Conservation (phyloP, 2,888 invertebrate genomes). For the Tuberolachnus salignus region DNA sequence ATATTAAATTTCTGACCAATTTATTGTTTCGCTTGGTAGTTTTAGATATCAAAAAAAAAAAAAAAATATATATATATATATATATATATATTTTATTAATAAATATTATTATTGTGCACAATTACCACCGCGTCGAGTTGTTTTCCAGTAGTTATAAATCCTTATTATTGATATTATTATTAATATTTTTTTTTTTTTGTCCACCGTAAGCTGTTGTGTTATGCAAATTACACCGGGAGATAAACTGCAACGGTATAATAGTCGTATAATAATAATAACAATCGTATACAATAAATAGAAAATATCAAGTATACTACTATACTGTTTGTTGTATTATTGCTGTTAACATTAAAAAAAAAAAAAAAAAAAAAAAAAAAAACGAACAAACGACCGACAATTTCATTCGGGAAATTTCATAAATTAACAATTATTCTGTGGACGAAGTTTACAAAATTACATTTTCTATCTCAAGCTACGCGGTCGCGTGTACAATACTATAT, state of each 20-base stretch:
- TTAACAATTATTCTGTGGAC: neutral
- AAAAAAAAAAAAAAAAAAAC: too few relatives aligned
- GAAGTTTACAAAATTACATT: neutral
- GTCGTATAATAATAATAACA: neutral
- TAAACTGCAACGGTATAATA: neutral
- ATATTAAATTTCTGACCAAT: conserved; percentile 43
- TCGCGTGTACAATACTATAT: too few relatives aligned
- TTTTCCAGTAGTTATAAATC: neutral
- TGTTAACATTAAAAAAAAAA: too few relatives aligned
- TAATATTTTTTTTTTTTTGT: too few relatives aligned
- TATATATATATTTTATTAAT: too few relatives aligned
- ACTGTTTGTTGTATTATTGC: neutral
- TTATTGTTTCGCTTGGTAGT: conserved; percentile 23
- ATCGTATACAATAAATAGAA: neutral
- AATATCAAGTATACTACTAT: neutral
- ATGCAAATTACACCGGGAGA: neutral
- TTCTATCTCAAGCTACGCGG: neutral
- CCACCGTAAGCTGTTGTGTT: neutral
- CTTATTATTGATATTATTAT: neutral
- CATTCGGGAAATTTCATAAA: neutral
- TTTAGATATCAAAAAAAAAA: neutral
- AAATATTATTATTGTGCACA: too few relatives aligned
- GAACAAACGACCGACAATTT: neutral
- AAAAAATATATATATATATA: too few relatives aligned
- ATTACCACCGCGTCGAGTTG: too few relatives aligned